Evolutionary conservation across 2,797 vertebrate genomes (phyloP), one percentile per base, ranked within the genome.

Genomic region (Buceros bicornis): DNA sequence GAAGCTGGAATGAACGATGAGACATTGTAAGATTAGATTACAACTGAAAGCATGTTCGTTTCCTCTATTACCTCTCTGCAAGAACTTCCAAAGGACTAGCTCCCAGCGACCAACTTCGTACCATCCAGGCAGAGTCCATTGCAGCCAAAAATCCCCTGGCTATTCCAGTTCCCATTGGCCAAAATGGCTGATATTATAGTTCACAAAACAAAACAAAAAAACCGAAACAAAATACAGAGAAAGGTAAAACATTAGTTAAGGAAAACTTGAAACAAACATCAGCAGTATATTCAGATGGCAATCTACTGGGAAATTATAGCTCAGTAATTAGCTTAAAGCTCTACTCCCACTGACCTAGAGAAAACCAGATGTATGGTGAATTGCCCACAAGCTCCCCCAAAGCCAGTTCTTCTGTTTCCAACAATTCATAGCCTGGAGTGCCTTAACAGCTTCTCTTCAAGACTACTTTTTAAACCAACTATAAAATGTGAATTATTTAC

Each of bases 121-220:
- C 99, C 99, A 99, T 99, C 99, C 99, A 99, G 62, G 98, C 99
- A 0, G 99, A 99, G 97, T 99, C 99, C 98, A 99, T 99, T 51
- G 98, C 99, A 95, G 99, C 99, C 95, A 99, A 98, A 97, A 99
- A 99, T 66, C 99, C 99, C 80, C 99, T 98, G 31, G 99, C 99
- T 90, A 99, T 99, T 95, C 99, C 99, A 57, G 99, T 99, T 95
- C 99, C 99, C 99, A 99, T 99, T 22, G 99, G 99, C 99, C 99
- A 99, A 97, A 99, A 99, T 1, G 99, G 99, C 99, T 98, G 77
- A 81, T 37, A 48, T 35, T 51, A 66, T 0, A 72, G 65, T 74
- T 91, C 8, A 65, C 8, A 5, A 60, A 77, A 40, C 37, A 40
- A 40, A 40, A 40, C 37, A 81, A 74, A 56, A 28, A 73, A 40